These are phyloP conservation scores for Lamproptera curius DNA, from an alignment of 2,888 invertebrate genomes.

Conservation along the genomic window DNA sequence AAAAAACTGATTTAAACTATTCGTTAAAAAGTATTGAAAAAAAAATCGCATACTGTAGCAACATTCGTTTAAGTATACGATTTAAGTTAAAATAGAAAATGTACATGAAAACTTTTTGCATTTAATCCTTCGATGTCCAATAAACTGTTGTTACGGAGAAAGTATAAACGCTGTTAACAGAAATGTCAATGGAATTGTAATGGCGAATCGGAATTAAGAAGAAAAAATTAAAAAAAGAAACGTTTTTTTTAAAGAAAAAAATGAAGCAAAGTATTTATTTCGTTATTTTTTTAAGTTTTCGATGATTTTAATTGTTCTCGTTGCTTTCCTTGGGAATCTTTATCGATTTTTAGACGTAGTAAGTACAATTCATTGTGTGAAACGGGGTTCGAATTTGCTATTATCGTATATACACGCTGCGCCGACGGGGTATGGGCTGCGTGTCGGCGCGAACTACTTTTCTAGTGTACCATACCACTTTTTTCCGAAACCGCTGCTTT, in stretches of 20 bases:
- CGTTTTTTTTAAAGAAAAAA: too few species aligned
- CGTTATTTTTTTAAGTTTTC: constrained; percentile 75
- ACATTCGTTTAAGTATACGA: constrained; percentile 16
- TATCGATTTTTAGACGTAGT: constrained; percentile 67
- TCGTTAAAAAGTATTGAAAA: neutral
- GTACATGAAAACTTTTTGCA: constrained; percentile 1
- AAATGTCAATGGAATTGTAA: constrained; percentile 22
- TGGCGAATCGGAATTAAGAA: constrained; percentile 22
- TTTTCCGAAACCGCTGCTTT: constrained; percentile 48
- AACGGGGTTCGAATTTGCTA: constrained; percentile 40
- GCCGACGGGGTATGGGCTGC: constrained; percentile 20
- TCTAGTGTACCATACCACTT: constrained; percentile 65
- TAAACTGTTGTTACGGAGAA: constrained; percentile 3
- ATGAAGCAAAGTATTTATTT: constrained; percentile 66
- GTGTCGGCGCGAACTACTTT: constrained; percentile 41
- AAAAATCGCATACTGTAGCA: neutral
- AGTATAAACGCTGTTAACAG: neutral
- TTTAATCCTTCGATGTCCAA: neutral
- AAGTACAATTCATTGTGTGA: constrained; percentile 50
- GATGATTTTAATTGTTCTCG: constrained; percentile 75
- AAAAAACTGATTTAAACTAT: neutral
- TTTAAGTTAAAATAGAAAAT: constrained; percentile 8
- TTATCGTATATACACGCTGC: constrained; percentile 25
- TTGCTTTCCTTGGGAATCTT: constrained; percentile 75
- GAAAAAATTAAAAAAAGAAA: constrained; percentile 42